Evolutionary conservation across 2,113 vertebrate species (phyloP).

Genomic region (Phocoena sinus): DNA sequence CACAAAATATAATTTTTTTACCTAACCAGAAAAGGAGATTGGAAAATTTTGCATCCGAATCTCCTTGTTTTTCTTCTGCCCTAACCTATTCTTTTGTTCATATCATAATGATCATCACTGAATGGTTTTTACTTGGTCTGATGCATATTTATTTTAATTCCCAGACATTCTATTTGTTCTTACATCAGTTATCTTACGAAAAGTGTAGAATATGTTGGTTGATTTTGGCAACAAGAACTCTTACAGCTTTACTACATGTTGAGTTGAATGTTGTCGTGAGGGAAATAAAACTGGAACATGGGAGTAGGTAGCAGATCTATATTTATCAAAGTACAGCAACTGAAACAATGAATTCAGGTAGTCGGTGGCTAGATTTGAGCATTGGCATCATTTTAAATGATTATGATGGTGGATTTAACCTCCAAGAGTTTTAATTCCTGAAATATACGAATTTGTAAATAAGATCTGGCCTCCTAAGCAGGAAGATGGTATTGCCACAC

Average conservation of each 20-base stretch:
- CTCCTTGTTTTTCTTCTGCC: not conserved
- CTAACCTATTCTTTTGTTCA: not conserved
- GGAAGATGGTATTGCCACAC: not conserved
- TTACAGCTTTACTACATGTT: not conserved
- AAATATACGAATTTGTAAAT: not conserved
- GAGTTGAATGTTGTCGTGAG: not conserved
- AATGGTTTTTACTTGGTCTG: not conserved
- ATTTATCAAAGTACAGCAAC: not conserved
- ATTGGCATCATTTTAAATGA: not conserved
- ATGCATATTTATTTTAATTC: not conserved
- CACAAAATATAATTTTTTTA: not conserved
- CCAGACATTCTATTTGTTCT: not conserved
- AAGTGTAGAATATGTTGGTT: not conserved
- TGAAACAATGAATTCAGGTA: not conserved
- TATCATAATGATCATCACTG: not conserved
- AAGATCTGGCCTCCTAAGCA: not conserved
- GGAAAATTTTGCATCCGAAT: not conserved
- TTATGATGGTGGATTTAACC: not conserved
- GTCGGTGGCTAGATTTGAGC: not conserved
- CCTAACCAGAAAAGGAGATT: not conserved
- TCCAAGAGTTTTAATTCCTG: not conserved
- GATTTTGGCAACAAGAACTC: not conserved
- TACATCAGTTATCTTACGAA: not conserved
- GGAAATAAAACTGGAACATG: not conserved
- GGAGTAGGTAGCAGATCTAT: not conserved